Evolutionary conservation across 2,113 vertebrate species (phyloP).

Genomic region (Pimephales promelas): DNA sequence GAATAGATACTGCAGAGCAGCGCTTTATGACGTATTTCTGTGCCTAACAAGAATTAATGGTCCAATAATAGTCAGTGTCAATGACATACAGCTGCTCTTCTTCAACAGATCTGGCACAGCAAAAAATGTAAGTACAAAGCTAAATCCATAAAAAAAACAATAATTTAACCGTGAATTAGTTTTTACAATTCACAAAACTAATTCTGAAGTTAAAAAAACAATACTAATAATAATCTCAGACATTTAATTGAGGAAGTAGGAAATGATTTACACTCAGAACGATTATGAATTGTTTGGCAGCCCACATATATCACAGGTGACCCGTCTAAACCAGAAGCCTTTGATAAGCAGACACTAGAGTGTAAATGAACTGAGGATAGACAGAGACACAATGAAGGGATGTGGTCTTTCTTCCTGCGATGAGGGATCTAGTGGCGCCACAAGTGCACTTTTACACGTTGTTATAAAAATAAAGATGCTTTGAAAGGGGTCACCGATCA

Average conservation of each 20-base stretch:
- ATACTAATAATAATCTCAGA: not conserved
- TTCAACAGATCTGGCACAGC: constrained; percentile 39
- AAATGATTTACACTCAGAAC: not conserved
- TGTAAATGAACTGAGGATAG: constrained; percentile 52
- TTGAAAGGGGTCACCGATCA: constrained; percentile 42
- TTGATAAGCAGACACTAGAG: constrained; percentile 48
- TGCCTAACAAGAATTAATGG: constrained; percentile 35
- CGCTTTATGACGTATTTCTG: constrained; percentile 8
- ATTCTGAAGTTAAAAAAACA: not conserved
- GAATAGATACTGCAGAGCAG: constrained; percentile 3
- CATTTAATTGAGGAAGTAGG: constrained; percentile 48
- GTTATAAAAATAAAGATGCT: constrained; percentile 27
- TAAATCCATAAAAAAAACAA: constrained; percentile 4
- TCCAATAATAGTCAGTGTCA: constrained; percentile 27
- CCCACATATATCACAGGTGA: not conserved
- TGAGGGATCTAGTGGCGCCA: constrained; percentile 32
- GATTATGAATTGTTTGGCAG: constrained; percentile 10
- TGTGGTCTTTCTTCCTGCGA: constrained; percentile 37
- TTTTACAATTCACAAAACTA: not conserved
- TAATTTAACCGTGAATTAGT: not conserved
- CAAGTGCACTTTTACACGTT: not conserved
- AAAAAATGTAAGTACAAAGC: not conserved
- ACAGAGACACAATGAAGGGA: constrained; percentile 52
- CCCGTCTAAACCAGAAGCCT: constrained; percentile 24
- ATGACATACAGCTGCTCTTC: constrained; percentile 49